Percentiles rank a stretch among this genome's conserved stretches.
Evolutionary conservation across 1,140 invertebrate genomes (phyloP).

Genomic region (Bombus turneri): DNA sequence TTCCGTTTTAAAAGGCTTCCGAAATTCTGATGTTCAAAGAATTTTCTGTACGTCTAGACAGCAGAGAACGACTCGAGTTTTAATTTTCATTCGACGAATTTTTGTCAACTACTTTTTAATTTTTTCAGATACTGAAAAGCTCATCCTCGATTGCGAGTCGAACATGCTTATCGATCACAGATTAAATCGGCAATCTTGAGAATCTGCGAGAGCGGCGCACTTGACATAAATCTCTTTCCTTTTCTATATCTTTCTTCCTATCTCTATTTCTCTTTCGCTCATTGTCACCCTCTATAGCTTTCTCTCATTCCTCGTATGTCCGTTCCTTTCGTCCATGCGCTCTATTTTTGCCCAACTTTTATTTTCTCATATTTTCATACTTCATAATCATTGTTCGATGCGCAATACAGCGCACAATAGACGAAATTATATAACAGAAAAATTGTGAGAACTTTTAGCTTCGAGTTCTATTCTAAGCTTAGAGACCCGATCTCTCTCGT

Average conservation of each 20-base stretch:
- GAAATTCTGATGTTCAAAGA: no score
- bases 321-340: neutral
- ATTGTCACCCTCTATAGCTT: no score
- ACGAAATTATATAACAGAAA: neutral
- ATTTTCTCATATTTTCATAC: neutral
- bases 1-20: neutral
- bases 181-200: conserved; percentile 37
- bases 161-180: conserved; percentile 15
- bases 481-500: no score
- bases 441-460: no score
- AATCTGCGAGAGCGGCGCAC: conserved; percentile 15
- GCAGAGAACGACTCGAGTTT: no score
- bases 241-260: neutral
- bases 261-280: neutral
- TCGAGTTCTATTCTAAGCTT: no score
- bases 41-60: no score
- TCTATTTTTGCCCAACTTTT: neutral
- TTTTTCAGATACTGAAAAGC: no score
- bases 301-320: neutral
- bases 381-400: neutral
- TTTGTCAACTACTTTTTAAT: no score
- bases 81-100: no score
- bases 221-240: conserved; percentile 47
- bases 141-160: neutral
- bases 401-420: neutral